Evolutionary conservation across 2,113 vertebrate species (phyloP).

Genomic region (human (Homo sapiens)): GRCh38 chr3:52084001-52084500

Average conservation of each 20-base stretch:
- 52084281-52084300: neutral
- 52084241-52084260: neutral
- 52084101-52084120: neutral
- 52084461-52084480: neutral
- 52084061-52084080: neutral
- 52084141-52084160: neutral
- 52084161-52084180: neutral
- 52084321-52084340: neutral
- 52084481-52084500: neutral
- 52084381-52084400: neutral
- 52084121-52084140: neutral
- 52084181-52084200: fast-evolving
- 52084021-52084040: neutral
- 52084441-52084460: fast-evolving
- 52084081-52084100: neutral
- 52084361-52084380: fast-evolving
- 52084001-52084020: neutral
- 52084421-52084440: neutral
- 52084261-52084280: neutral
- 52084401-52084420: neutral
- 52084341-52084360: neutral
- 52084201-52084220: neutral
- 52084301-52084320: neutral
- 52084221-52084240: neutral
- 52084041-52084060: neutral